A percentile compares a stretch with the other conserved stretches of the same genome.
Conservation (phyloP, 2,888 invertebrate species). For the Hydropsyche betteni region DNA sequence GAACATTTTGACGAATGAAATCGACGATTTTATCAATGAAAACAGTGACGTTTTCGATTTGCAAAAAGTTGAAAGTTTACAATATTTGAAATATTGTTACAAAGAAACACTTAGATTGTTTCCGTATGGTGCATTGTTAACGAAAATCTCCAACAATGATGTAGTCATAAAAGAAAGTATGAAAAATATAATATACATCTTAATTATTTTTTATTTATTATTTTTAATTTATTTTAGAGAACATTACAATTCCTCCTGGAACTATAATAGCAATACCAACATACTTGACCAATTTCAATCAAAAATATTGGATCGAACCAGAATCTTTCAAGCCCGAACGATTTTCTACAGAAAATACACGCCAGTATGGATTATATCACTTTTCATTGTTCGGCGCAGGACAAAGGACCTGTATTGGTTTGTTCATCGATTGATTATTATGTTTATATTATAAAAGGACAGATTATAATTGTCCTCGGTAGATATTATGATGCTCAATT, state of each 20-base stretch:
- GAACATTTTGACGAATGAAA: background rate
- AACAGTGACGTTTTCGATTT: background rate
- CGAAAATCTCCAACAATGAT: slow-evolving; percentile 1
- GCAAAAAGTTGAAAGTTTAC: slow-evolving; percentile 9
- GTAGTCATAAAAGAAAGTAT: background rate
- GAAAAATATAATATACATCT: background rate
- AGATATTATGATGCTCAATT: too few relatives aligned
- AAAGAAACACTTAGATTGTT: slow-evolving; percentile 39
- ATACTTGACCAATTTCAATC: slow-evolving; percentile 60
- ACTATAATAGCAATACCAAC: slow-evolving; percentile 56
- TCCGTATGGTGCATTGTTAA: slow-evolving; percentile 9
- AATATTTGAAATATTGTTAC: slow-evolving; percentile 35
- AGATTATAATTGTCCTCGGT: too few relatives aligned
- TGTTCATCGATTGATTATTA: slow-evolving; percentile 51
- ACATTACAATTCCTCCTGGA: slow-evolving; percentile 5
- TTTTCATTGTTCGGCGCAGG: slow-evolving; percentile 63
- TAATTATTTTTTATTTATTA: background rate
- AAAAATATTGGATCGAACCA: slow-evolving; percentile 58
- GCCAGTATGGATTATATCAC: slow-evolving; percentile 55
- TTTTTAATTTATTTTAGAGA: slow-evolving; percentile 6
- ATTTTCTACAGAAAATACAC: slow-evolving; percentile 56
- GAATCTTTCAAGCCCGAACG: slow-evolving; percentile 60
- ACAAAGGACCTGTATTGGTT: slow-evolving; percentile 63
- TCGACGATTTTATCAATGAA: slow-evolving; percentile 5
- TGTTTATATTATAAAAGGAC: too few relatives aligned